phyloP scores from a whole-genome alignment of 2,113 vertebrate genomes.

The Aspiorhynchus laticeps region DNA sequence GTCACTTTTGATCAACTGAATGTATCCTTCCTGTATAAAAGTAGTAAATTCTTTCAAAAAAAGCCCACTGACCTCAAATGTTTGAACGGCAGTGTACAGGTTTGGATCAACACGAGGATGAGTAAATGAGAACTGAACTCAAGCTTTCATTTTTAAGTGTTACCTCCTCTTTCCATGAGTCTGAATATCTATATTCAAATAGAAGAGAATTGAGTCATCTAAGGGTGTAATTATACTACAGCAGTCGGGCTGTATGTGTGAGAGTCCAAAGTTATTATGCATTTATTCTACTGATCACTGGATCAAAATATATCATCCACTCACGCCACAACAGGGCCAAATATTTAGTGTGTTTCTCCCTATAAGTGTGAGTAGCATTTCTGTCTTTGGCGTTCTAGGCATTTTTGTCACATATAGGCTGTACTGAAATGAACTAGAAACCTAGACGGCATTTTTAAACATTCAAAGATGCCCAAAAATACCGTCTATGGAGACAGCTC shows the following conservation, averaged over 20 bases:
- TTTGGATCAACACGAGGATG: background rate
- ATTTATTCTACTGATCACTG: constrained; percentile 30
- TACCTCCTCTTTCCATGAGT: background rate
- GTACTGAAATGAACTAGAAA: background rate
- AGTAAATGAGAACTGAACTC: background rate
- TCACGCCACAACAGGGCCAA: background rate
- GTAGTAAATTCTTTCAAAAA: too few relatives aligned
- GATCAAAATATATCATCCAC: constrained; percentile 10
- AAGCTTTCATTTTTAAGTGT: too few relatives aligned
- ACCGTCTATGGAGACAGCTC: background rate
- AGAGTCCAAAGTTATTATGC: constrained; percentile 24
- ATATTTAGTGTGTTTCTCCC: background rate
- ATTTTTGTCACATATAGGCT: constrained; percentile 5
- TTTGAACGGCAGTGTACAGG: background rate
- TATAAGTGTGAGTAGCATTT: background rate
- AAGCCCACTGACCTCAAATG: background rate
- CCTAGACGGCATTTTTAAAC: constrained; percentile 1
- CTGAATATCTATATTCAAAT: background rate
- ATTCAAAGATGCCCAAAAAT: background rate
- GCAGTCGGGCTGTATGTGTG: background rate
- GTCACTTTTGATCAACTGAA: background rate
- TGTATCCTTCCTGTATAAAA: too few relatives aligned
- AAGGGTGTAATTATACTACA: constrained; percentile 10
- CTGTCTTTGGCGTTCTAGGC: background rate
- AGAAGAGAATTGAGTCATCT: background rate